Base-by-base conservation (phyloP, 2,888 invertebrate genomes). In the Spilosoma lubricipeda region DNA sequence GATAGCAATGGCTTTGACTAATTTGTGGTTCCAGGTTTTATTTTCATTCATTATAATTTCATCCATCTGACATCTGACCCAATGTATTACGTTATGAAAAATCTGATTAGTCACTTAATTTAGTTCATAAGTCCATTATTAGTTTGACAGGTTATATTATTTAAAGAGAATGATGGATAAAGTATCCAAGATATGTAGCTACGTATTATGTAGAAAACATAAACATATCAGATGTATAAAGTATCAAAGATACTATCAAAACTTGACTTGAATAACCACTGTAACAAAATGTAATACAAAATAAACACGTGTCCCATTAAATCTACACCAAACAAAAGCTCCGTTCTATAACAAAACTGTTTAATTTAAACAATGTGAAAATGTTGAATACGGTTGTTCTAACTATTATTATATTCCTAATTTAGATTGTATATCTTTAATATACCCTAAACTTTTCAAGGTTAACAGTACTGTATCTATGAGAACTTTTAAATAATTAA, bases 401-500 rank as follows among this genome's bases (percentile, higher is more conserved):
- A 59, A 27, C 59, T n/a, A 63, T 27, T 18, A 30, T 63, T 63
- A 18, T 30, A 30, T 30, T 30, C 30, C 63, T 30, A 30, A 30
- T 63, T 63, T 30, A 63, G 30, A 63, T 36, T 42, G 52, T 63
- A 23, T 20, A 30, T 27, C 63, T 56, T 30, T 63, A 42, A 18
- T 69, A 56, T 36, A 69, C n/a, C 52, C 52, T 52, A 68, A 68
- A 52, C 23, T 52, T 68, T 68, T 30, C 27, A 63, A 52, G 52
- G 67, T 27, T 27, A 20, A 18, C 18, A 27, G n/a, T 27, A 9
- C 27, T 45, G 45, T 42, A 67, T 30, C 27, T 45, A 30, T 20
- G 9, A 67, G 30, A 67, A 48, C 15, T 30, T 30, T 4, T 30
- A 69, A 56, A 33, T n/a, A 4, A 66, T 9, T 64, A 27, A 11